Evolutionary conservation across 2,113 vertebrate genomes (phyloP), one percentile per base, ranked within the genome.

Genomic region (Apus apus): DNA sequence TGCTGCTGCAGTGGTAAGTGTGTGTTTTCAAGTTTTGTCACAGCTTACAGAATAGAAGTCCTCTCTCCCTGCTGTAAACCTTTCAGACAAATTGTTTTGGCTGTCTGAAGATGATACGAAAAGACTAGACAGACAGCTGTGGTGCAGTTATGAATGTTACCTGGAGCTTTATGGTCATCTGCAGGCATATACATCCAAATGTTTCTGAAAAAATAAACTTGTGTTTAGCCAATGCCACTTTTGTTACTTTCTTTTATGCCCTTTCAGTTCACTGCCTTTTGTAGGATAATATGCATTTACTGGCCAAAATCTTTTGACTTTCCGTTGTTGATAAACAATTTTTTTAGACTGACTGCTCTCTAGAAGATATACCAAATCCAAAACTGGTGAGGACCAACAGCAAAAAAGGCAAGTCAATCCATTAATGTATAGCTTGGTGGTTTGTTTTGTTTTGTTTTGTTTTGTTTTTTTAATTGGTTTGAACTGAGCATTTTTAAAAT

Each of bases 341-440:
- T 25, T 38, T 89, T n/a, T 19, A 97, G 97, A 84, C 87, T 36
- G 91, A 93, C 78, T 92, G 43, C 27, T 74, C 84, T 29, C 30
- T 85, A 48, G 95, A 67, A 90, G 88, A 91, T 3, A 9, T 85
- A 23, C 34, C 87, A 58, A 91, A 53, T 21, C 67, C 88, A n/a
- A 96, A 85, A 48, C 38, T 77, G 13, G 45, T 91, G 79, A 96
- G 56, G 56, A 96, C 72, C 13, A 95, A 91, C 80, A 95, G 91
- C 86, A 97, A 86, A 76, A 97, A 96, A 93, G 95, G 97, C 94
- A 88, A 90, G 95, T 77, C 32, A 70, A 25, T 57, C 48, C 57
- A 46, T 38, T 60, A 60, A 70, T 60, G 15, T 6, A 36, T 15
- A 66, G 16, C 46, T 51, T 64, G 8, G 51, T 56, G 43, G 77